Percentiles rank a stretch among this genome's conserved stretches.
Conservation (phyloP, 2,888 invertebrate species). For the Encarsia formosa region DNA sequence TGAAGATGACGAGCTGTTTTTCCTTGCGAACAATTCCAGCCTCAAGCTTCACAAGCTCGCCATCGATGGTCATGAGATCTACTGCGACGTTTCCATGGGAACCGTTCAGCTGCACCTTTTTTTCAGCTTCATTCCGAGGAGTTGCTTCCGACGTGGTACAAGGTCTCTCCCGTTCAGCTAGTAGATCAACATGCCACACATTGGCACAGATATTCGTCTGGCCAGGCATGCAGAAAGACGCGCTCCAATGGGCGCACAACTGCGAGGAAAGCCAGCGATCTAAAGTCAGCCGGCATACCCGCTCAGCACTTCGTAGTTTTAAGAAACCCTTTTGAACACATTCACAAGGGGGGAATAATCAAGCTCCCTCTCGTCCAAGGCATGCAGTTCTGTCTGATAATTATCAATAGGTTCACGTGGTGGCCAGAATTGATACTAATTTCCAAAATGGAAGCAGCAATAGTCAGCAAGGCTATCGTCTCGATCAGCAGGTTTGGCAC, state of each 20-base stretch:
- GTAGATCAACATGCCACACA: background rate
- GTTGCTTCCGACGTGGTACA: background rate
- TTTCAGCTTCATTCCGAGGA: background rate
- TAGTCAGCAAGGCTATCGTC: background rate
- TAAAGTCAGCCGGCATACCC: background rate
- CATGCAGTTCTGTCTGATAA: background rate
- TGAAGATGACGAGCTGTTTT: background rate
- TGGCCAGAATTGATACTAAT: no score
- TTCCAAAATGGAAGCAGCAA: background rate
- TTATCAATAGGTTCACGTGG: background rate
- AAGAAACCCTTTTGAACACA: background rate
- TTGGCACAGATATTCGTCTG: background rate
- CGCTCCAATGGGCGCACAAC: background rate
- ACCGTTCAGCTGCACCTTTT: background rate
- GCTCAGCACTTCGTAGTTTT: background rate
- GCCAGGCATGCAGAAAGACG: no score
- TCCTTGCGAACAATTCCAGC: background rate
- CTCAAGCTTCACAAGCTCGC: background rate
- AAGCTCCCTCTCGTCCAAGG: no score
- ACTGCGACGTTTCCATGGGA: background rate
- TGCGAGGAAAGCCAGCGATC: background rate
- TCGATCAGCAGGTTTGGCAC: no score
- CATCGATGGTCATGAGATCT: background rate
- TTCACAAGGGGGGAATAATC: background rate
- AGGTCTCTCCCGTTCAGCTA: background rate